Conservation (phyloP, 2,797 vertebrate genomes). For the Psittacula echo region DNA sequence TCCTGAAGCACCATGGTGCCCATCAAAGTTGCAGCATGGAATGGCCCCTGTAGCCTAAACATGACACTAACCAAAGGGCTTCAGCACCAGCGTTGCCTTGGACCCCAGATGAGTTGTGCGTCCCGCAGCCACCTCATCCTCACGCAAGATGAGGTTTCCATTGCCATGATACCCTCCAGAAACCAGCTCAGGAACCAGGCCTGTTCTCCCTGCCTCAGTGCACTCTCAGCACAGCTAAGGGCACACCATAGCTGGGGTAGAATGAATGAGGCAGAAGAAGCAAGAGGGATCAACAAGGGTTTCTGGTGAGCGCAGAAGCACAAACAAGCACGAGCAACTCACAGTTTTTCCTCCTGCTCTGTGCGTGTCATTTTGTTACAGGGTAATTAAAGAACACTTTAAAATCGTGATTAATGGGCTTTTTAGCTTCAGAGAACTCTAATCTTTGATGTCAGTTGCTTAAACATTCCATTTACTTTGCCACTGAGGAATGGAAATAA, state of each 20-base stretch:
- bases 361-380: constrained; percentile 23
- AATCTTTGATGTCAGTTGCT: constrained; percentile 64
- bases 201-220: background rate
- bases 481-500: constrained; percentile 55
- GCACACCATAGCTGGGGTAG: background rate
- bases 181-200: background rate
- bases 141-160: background rate
- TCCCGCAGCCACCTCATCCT: fast-evolving
- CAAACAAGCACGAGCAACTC: constrained; percentile 42
- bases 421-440: constrained; percentile 70
- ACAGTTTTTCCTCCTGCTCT: background rate
- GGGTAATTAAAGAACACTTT: constrained; percentile 70
- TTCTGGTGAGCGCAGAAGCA: constrained; percentile 52
- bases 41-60: fast-evolving
- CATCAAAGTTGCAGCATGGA: fast-evolving
- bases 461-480: constrained; percentile 62
- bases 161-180: fast-evolving
- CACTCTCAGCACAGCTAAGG: background rate
- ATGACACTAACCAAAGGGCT: too few species aligned
- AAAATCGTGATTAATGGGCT: constrained; percentile 67
- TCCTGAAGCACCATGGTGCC: background rate
- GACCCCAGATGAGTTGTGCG: fast-evolving
- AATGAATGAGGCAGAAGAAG: constrained; percentile 5
- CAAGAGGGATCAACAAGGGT: constrained; percentile 8
- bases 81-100: background rate